Percentiles rank a stretch among this genome's conserved stretches.
phyloP scores from a whole-genome alignment of 1,140 invertebrate genomes.

The Aphidius gifuensis region DNA sequence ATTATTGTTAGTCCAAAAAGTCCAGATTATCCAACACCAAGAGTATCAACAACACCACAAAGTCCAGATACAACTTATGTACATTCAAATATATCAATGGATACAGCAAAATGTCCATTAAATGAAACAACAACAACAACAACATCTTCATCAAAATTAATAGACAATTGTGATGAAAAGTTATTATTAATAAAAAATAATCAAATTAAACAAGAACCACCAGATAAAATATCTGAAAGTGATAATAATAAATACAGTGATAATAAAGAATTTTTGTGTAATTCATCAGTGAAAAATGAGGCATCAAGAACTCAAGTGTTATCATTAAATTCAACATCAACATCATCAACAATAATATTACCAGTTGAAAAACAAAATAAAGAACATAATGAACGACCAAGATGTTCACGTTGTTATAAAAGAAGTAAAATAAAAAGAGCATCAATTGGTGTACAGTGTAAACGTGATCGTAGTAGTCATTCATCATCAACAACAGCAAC shows the following conservation, averaged over 20 bases:
- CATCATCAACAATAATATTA: slow-evolving; percentile 1
- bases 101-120: slow-evolving; percentile 29
- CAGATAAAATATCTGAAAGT: slow-evolving; percentile 16
- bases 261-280: too few species aligned
- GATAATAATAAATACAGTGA: slow-evolving; percentile 2
- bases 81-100: slow-evolving; percentile 30
- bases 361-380: slow-evolving; percentile 36
- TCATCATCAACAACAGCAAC: slow-evolving; percentile 41
- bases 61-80: slow-evolving; percentile 35
- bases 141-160: slow-evolving; percentile 15
- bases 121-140: slow-evolving; percentile 18
- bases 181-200: not conserved
- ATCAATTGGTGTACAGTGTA: slow-evolving; percentile 64
- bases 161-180: slow-evolving; percentile 11
- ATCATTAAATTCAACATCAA: slow-evolving; percentile 16
- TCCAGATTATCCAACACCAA: slow-evolving; percentile 45
- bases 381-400: slow-evolving; percentile 47
- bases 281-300: too few species aligned
- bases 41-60: slow-evolving; percentile 37
- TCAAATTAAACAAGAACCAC: slow-evolving; percentile 31
- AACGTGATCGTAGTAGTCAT: slow-evolving; percentile 45
- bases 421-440: slow-evolving; percentile 61
- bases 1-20: slow-evolving; percentile 44
- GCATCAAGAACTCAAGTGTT: not conserved
- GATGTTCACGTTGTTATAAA: slow-evolving; percentile 62